Evolutionary conservation across 1,140 invertebrate species (phyloP).

Genomic region (Leptinotarsa defecta): DNA sequence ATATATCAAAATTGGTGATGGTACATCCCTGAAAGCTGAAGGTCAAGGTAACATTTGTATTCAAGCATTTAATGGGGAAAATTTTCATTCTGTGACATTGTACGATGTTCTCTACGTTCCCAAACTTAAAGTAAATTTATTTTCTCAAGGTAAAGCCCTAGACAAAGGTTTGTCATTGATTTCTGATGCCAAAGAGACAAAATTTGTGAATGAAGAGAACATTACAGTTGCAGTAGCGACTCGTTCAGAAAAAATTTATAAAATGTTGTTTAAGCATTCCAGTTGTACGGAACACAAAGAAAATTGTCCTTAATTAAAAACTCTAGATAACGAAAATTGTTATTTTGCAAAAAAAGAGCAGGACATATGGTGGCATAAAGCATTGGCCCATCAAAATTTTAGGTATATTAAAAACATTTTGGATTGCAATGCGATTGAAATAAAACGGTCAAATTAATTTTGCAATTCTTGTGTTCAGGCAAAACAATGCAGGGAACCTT

Average conservation of each 20-base stretch:
- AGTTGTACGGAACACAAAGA: neutral
- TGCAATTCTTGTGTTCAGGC: neutral
- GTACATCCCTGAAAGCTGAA: neutral
- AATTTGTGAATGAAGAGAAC: constrained; percentile 13
- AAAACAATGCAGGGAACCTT: neutral
- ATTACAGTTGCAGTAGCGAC: neutral
- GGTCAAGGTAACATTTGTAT: neutral
- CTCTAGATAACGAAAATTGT: neutral
- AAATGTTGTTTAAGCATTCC: neutral
- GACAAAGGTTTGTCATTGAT: neutral
- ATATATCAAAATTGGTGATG: neutral
- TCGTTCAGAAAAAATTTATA: neutral
- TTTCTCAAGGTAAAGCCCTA: neutral
- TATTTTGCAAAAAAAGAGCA: neutral
- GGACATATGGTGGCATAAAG: neutral
- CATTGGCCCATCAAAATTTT: constrained; percentile 6
- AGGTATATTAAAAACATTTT: neutral
- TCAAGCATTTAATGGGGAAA: neutral
- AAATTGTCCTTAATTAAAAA: neutral
- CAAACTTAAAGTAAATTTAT: constrained; percentile 6
- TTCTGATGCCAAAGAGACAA: neutral
- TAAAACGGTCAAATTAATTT: neutral
- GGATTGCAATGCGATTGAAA: neutral
- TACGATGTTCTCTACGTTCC: neutral
- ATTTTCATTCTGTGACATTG: too few species aligned